Evolutionary conservation across 2,888 invertebrate genomes (phyloP), one percentile per base, ranked within the genome.

Genomic region (Eilema depressum): DNA sequence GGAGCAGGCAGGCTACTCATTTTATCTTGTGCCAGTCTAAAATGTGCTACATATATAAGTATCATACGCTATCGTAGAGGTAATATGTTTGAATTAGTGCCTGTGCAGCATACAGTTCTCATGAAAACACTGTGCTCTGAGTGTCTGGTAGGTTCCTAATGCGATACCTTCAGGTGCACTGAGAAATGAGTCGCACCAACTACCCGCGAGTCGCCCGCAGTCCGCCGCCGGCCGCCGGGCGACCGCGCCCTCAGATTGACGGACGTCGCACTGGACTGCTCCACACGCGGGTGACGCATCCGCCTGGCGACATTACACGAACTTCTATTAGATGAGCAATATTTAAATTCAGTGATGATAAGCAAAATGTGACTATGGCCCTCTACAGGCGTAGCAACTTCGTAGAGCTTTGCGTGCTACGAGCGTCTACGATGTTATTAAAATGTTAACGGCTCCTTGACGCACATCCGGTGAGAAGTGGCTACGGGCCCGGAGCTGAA

Each of bases 391-490:
- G 53, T 53, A 53, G 53, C 53, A n/a, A 8, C 53, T n/a, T 53
- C 53, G 53, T 53, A 53, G 53, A n/a, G 53, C 8, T 2, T n/a
- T 10, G 53, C 53, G 53, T 66, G 75, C 76, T 77, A 73, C 74
- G 70, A n/a, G 33, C 62, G 28, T 25, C 74, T 66, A 74, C 62
- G 67, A 65, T n/a, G 8, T 66, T 71, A 63, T 73, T 76, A 76
- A 71, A 73, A 71, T 57, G 78, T 57, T 26, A 68, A 67, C 64
- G 62, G 61, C 56, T 75, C 30, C 28, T 68, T 81, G 78, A 78
- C 81, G 82, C 79, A 81, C 79, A 30, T 75, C 76, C 82, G 68
- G 68, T 23, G 65, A 60, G 66, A 47, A 62, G 17, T 56, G 25
- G 63, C 5, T 30, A 30, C 17, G 63, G n/a, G 47, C 26, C 20